Base-by-base conservation (phyloP, 2,797 vertebrate species). In the Alectoris magna region DNA sequence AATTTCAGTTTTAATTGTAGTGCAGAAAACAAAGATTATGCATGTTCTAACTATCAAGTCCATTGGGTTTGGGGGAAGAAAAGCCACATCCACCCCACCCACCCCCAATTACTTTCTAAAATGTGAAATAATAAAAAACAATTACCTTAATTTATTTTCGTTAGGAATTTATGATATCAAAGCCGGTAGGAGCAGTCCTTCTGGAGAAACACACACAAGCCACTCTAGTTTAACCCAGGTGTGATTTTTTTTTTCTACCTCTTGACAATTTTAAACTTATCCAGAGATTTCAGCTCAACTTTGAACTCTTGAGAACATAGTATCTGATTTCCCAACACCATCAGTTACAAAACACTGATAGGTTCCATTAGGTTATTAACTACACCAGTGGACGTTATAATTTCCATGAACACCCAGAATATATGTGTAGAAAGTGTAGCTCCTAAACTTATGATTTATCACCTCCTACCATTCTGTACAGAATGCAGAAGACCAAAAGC, bases 181-280 rank as follows among this genome's bases (percentile, higher is more conserved):
- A 84, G 14, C 34, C 53, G 87, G 60, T 27, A 58, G 67, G 73
- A 82, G 27, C 29, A 71, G 26, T 46, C 71, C 6, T 91, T 62
- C 55, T 26, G 31, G 38, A 87, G 51, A 73, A 92, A 71, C n/a
- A 14, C 11, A 55, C 13, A 62, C 19, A 41, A 70, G 26, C 18
- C 24, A 64, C 16, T 48, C 22, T 24, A 67, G 22, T 29, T 78
- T 58, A 90, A 88, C 3, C 17, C 77, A 94, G 68, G 68, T 44
- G 23, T 66, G 78, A 87, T 84, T 73, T 24, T 2, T 12, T 36
- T 67, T 87, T 84, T 64, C 93, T 60, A 49, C 44, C 76, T 86
- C 70, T 86, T 64, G 83, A 96, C 92, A 91, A 78, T 84, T 46
- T 78, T 73, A 84, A 84, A 63, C 63, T 92, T 80, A 86, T 76